A percentile compares a stretch with the other conserved stretches of the same genome.
Conservation (phyloP, 2,113 vertebrate species). For the Aegotheles bennettii region DNA sequence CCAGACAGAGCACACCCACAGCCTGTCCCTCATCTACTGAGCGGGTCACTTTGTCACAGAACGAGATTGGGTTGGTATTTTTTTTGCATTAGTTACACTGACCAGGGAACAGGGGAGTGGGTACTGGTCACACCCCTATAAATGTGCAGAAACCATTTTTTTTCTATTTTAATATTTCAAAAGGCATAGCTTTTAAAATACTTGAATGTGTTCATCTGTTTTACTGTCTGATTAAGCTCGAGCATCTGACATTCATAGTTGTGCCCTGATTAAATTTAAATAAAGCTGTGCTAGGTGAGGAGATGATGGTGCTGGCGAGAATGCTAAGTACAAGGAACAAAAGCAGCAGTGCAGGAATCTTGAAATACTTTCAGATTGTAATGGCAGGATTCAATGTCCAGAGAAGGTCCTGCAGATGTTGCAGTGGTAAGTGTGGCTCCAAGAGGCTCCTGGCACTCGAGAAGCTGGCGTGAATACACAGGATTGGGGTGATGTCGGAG, state of each 20-base stretch:
- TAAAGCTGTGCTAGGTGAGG: not conserved
- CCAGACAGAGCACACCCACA: too few species aligned
- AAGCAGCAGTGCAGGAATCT: not conserved
- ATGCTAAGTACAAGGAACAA: not conserved
- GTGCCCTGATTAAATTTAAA: not conserved
- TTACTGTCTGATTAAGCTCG: not conserved
- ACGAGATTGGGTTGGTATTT: too few species aligned
- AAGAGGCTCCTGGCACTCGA: not conserved
- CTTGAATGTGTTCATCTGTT: not conserved
- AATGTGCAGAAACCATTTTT: not conserved
- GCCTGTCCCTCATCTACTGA: too few species aligned
- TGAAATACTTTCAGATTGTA: too few species aligned
- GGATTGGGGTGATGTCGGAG: too few species aligned
- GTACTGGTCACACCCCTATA: not conserved
- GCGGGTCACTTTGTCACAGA: too few species aligned
- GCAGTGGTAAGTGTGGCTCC: not conserved
- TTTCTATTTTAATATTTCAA: not conserved
- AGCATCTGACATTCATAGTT: not conserved
- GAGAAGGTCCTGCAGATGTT: not conserved
- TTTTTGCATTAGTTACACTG: not conserved
- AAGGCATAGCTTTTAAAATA: not conserved
- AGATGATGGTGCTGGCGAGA: not conserved
- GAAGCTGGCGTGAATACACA: accelerated
- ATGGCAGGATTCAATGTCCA: accelerated
- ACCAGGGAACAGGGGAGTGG: not conserved